phyloP scores from a whole-genome alignment of 2,888 invertebrate species.

The Caenorhabditis wallacei region DNA sequence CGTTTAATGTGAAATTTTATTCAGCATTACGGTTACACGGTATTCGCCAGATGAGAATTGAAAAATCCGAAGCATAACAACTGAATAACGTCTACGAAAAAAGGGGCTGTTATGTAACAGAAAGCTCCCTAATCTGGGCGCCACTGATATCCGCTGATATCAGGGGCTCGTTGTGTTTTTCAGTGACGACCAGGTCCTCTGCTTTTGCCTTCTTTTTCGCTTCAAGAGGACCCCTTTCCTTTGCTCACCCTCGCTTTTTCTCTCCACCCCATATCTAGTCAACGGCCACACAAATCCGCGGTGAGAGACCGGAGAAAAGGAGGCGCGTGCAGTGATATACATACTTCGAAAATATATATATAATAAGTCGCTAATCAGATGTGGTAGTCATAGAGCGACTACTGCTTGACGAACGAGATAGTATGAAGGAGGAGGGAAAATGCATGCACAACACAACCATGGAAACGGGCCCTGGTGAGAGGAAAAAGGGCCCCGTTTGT shows the following conservation, averaged over 20 bases:
- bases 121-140: constrained; percentile 53
- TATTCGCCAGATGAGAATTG: neutral
- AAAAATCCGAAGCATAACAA: neutral
- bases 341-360: constrained; percentile 54
- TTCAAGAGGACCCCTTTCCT: constrained; percentile 45
- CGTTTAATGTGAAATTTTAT: too few relatives aligned
- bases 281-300: constrained; percentile 43
- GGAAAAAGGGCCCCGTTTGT: constrained; percentile 37
- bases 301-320: constrained; percentile 28
- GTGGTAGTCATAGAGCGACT: constrained; percentile 37
- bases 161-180: constrained; percentile 60
- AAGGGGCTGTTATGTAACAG: constrained; percentile 34
- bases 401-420: constrained; percentile 18
- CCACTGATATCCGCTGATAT: constrained; percentile 55
- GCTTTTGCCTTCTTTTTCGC: constrained; percentile 32
- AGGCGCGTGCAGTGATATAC: constrained; percentile 49
- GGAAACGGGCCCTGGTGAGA: constrained; percentile 50
- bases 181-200: constrained; percentile 52
- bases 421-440: constrained; percentile 7
- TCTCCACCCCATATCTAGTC: constrained; percentile 19
- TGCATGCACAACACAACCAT: constrained; percentile 49
- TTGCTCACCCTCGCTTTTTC: constrained; percentile 34
- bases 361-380: constrained; percentile 63
- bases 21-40: too few relatives aligned
- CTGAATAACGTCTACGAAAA: constrained; percentile 8